Base-by-base conservation (phyloP, 2,113 vertebrate genomes). In the Nothoprocta pentlandii region DNA sequence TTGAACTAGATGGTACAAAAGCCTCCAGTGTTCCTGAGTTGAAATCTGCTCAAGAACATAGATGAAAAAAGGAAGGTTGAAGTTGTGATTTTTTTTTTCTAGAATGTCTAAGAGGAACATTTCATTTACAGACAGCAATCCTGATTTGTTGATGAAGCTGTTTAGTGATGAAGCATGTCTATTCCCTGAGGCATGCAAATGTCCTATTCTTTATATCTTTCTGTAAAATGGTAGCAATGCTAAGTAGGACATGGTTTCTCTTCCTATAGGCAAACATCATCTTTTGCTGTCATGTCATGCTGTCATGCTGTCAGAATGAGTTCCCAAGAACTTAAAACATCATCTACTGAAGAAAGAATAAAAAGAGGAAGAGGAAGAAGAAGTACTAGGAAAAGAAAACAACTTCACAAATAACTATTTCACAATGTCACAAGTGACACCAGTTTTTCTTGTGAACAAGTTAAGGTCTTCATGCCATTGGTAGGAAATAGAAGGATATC, bases 201-300 rank as follows among this genome's bases (percentile, higher is more conserved):
- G 2, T 54, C 15, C 16, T 75, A 3, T 34, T 10, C 15, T n/a
- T 80, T 16, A 22, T n/a, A 25, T 23, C 23, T 14, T 73, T 66
- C 44, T 42, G 13, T 62, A n/a, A 61, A 47, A 20, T 7, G 10
- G 19, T n/a, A 28, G 15, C 17, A 53, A 41, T 15, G 36, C 32
- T 32, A 44, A 62, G 6, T 26, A 62, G 8, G 28, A 34, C 34
- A 14, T 1, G 0, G 3, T 62, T 81, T 81, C 9, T 68, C 20
- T 47, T 75, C 36, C n/a, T 90, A 12, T 0, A 4, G 56, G 66
- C 25, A 66, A 58, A 53, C 66, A 44, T 58, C n/a, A 41, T 16
- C 20, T 81, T n/a, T 47, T 25, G 19, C 0, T 0, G 10, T 28
- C 22, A 15, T 59, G 49, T 13, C n/a, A 14, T 39, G 36, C 10